Evolutionary conservation across 37 sponge, comb jelly and placozoan genomes (phyloP), one percentile per base, ranked within the genome.

Genomic region (Amphimedon queenslandica): DNA sequence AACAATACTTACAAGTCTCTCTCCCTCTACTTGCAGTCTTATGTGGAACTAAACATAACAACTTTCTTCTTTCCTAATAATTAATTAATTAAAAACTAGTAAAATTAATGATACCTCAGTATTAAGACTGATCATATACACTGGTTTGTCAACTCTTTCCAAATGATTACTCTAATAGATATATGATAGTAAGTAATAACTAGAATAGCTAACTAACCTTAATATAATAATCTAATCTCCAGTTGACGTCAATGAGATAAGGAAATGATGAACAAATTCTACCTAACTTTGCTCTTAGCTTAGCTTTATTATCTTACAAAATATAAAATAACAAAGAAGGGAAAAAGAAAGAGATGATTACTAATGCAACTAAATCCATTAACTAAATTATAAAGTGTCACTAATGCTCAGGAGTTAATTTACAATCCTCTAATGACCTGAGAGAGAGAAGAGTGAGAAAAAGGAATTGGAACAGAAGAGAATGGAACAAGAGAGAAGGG

Each of bases 1-100:
- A 34, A 5, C 4, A 33, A 11, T 34, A 66, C 24, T 4, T 28
- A 2, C 42, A 53, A 25, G 11, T 40, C 30, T 29, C 41, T 1
- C 29, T 82, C 88, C 84, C 82, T 83, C 0, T 82, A 69, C 53
- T 87, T n/a, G n/a, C n/a, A 78, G 29, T 87, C 88, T 51, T 87
- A 78, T 42, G 88, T 87, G 39, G 79, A 81, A 3, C 84, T 55
- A 70, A 87, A 82, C 69, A 67, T 61, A 2, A 77, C 58, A 47
- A 32, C 36, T 28, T 41, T 24, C 8, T 60, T n/a, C 5, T 66
- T 55, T 5, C 31, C 3, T 25, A 5, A 6, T 30, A 31, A 57
- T 32, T 51, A 40, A 23, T 42, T 35, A 70, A 71, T n/a, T 28
- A 2, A 23, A 0, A 42, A n/a, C n/a, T n/a, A n/a, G n/a, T n/a